Conservation (phyloP, 2,113 vertebrate genomes). For the Pampusana beccarii region DNA sequence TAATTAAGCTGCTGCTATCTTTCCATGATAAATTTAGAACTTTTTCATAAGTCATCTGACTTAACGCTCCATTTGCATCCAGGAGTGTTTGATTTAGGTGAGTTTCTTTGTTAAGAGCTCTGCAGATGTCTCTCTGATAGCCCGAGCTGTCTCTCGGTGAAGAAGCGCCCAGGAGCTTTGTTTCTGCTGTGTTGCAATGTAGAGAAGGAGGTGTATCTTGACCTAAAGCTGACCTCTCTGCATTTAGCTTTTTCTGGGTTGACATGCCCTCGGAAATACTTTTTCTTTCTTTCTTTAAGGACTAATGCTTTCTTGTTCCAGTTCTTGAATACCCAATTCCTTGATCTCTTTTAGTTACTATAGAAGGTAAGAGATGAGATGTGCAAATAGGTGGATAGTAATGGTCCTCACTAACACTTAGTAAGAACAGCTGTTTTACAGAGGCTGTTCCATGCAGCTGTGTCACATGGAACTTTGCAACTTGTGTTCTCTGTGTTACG, state of each 20-base stretch:
- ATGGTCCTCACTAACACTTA: not conserved
- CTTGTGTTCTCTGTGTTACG: not conserved
- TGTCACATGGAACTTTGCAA: not conserved
- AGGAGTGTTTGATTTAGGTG: not conserved
- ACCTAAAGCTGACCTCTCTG: not conserved
- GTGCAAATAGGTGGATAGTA: not conserved
- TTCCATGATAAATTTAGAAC: slow-evolving; percentile 29
- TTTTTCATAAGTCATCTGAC: slow-evolving; percentile 6
- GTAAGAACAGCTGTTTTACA: not conserved
- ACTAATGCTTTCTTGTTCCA: not conserved
- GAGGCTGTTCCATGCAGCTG: not conserved
- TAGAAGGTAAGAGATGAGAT: not conserved
- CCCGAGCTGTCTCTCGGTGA: not conserved
- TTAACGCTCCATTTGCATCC: not conserved
- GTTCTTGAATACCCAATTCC: not conserved
- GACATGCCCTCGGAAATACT: not conserved
- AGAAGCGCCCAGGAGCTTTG: not conserved
- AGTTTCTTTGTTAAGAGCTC: not conserved
- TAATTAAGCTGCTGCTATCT: slow-evolving; percentile 35
- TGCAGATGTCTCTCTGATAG: not conserved
- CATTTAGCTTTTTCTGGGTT: not conserved
- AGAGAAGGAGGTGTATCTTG: not conserved
- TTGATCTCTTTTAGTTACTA: not conserved
- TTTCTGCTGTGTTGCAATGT: not conserved
- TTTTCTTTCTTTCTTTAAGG: not conserved